phyloP scores from a whole-genome alignment of 1,140 invertebrate species.

The Agraylea sexmaculata region DNA sequence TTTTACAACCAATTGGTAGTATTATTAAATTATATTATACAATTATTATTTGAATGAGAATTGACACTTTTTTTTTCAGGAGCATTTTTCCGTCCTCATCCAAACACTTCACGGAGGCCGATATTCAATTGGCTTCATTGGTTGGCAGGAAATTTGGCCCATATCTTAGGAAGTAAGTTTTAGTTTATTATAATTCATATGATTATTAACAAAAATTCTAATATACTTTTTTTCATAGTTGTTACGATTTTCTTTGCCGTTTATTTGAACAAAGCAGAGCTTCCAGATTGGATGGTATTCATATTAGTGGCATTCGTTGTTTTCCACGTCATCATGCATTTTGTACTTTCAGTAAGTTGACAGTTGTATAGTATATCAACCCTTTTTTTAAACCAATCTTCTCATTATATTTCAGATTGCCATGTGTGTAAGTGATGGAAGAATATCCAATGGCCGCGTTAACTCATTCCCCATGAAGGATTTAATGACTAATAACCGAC shows the following conservation, averaged over 20 bases:
- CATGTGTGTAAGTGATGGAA: conserved; percentile 57
- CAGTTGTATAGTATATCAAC: neutral
- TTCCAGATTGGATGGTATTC: conserved; percentile 78
- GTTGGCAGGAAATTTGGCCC: conserved; percentile 83
- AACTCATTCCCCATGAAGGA: conserved; percentile 78
- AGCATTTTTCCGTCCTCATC: conserved; percentile 75
- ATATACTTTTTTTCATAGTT: conserved; percentile 48
- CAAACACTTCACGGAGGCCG: conserved; percentile 63
- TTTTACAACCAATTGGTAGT: conserved; percentile 70
- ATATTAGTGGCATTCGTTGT: conserved; percentile 78
- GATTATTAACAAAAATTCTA: neutral
- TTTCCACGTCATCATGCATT: conserved; percentile 78
- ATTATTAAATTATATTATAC: conserved; percentile 1
- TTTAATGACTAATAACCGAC: conserved; percentile 51
- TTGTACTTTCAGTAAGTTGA: conserved; percentile 74
- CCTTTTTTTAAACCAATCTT: neutral
- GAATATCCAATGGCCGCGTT: conserved; percentile 54
- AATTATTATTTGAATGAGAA: neutral
- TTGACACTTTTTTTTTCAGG: conserved; percentile 37
- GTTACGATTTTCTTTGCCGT: conserved; percentile 88
- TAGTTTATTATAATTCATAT: conserved; percentile 1
- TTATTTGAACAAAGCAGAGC: conserved; percentile 66
- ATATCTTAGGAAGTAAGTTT: conserved; percentile 77
- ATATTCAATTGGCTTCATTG: conserved; percentile 95
- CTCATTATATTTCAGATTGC: conserved; percentile 46